These are phyloP conservation scores for Xanthia icteritia DNA, from an alignment of 2,888 invertebrate species.

Conservation along the genomic window DNA sequence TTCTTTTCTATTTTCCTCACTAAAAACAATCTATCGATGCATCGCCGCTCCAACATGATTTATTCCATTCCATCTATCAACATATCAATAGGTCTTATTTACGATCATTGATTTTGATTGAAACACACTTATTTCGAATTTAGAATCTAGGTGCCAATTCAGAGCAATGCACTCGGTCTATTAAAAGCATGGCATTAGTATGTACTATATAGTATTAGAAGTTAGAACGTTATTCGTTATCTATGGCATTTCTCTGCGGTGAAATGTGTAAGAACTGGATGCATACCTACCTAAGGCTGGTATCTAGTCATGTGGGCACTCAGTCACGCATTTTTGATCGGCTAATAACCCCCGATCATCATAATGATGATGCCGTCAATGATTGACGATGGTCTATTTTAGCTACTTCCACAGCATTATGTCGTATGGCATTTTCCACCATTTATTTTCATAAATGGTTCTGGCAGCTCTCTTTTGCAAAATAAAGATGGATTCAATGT, in stretches of 20 bases:
- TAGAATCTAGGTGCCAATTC: slow-evolving; percentile 45
- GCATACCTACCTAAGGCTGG: slow-evolving; percentile 13
- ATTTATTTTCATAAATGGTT: too few relatives aligned
- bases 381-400: too few relatives aligned
- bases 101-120: slow-evolving; percentile 56
- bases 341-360: slow-evolving; percentile 58
- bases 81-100: slow-evolving; percentile 40
- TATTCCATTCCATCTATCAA: slow-evolving; percentile 20
- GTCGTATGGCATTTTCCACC: too few relatives aligned
- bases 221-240: neutral
- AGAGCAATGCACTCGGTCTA: slow-evolving; percentile 30
- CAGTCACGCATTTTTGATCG: slow-evolving; percentile 64
- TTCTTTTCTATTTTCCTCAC: neutral
- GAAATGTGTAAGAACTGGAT: slow-evolving; percentile 46
- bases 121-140: slow-evolving; percentile 44
- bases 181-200: slow-evolving; percentile 5
- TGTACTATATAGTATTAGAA: slow-evolving; percentile 9
- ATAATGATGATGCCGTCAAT: too few relatives aligned
- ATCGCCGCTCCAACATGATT: slow-evolving; percentile 16
- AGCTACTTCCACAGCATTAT: too few relatives aligned
- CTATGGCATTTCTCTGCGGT: slow-evolving; percentile 24
- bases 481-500: too few relatives aligned
- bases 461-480: too few relatives aligned
- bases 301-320: slow-evolving; percentile 37
- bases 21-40: neutral